Conservation (phyloP, 2,113 vertebrate genomes). For the Pantherophis guttatus region DNA sequence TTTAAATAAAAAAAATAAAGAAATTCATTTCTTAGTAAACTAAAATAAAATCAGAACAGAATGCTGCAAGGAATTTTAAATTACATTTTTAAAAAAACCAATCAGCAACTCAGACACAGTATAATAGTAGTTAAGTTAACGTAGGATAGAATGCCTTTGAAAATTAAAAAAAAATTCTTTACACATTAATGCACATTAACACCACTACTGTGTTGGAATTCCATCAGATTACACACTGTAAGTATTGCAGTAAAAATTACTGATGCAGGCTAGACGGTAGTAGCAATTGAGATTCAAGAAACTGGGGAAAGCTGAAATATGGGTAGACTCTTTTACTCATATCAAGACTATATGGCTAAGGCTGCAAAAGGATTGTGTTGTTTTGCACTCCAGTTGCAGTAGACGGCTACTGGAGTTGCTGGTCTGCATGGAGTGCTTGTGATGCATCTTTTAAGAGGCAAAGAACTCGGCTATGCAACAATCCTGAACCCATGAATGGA, state of each 20-base stretch:
- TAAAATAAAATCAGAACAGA: background rate
- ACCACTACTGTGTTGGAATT: background rate
- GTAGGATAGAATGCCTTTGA: background rate
- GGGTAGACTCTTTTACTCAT: background rate
- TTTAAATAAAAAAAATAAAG: background rate
- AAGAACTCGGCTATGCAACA: conserved; percentile 74
- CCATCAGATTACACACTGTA: background rate
- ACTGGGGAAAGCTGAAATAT: background rate
- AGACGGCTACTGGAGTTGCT: conserved; percentile 84
- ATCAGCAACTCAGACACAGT: background rate
- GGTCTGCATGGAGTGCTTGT: conserved; percentile 80
- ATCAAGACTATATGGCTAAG: background rate
- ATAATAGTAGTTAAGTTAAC: background rate
- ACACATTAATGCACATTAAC: background rate
- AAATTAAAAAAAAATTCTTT: background rate
- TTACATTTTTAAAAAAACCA: background rate
- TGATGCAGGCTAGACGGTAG: background rate
- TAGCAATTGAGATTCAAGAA: background rate
- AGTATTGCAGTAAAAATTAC: background rate
- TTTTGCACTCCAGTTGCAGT: conserved; percentile 64
- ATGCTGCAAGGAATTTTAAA: background rate
- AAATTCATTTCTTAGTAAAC: background rate
- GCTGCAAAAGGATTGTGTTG: background rate
- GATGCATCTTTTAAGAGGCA: conserved; percentile 67
- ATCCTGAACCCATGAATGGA: conserved; percentile 73